Base-by-base conservation (phyloP, 2,797 vertebrate genomes). In the Oceanodroma leucorhoa region DNA sequence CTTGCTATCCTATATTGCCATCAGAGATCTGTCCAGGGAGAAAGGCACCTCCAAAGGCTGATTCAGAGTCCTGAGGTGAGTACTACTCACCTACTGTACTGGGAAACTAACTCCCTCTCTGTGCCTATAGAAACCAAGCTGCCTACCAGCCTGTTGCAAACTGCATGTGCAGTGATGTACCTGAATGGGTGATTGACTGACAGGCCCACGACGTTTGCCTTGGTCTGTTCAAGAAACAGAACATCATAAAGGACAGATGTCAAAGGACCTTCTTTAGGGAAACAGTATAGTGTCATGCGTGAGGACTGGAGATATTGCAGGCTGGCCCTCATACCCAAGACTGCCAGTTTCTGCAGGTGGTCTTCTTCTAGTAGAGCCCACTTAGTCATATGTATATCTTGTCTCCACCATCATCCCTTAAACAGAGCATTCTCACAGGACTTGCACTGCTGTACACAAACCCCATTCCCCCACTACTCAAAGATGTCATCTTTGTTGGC, bases 261-360 rank as follows among this genome's bases (percentile, higher is more conserved):
- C 50, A 30, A 81, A 89, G 10, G 5, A 27, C 2, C 1, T 64
- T 86, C 40, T 66, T 76, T 15, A 67, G 29, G 26, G 38, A 82
- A 79, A 72, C 1, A 4, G 0, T 29, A 22, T 3, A 34, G 5
- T 13, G 21, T 3, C 5, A 50, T 4, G 7, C 3, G 3, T 38
- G 32, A 75, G 12, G 45, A 48, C 29, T 53, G 61, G n/a, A 87
- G 29, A 32, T 27, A 23, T 76, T 65, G 21, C 21, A 91, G 62
- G 3, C 54, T 72, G 58, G 50, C 21, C 34, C 83, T 88, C 17
- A 4, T 26, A 26, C 14, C 10, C 17, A 50, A 79, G 51, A 54
- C 40, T 51, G 11, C 1, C 20, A 54, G 9, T 40, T 85, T 77
- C 51, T 85, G 58, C 9, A 75, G 26, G 3, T 4, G 1, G 2